phyloP scores from a whole-genome alignment of 64 coral and sea anemone genomes.

The Stichodactyla mertensii region DNA sequence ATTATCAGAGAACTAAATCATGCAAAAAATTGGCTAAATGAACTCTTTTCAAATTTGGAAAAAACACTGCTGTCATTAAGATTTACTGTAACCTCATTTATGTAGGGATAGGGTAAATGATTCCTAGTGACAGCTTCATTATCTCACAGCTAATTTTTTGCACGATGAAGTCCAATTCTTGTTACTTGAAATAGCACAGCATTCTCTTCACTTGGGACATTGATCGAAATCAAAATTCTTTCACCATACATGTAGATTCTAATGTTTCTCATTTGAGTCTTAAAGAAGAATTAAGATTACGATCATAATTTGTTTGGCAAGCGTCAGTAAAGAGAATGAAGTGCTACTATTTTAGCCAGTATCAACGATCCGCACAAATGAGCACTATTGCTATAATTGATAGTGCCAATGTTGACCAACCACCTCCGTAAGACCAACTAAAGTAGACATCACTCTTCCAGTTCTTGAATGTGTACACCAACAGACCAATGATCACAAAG shows the following conservation, averaged over 20 bases:
- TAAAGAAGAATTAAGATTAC: background rate
- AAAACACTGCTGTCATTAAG: background rate
- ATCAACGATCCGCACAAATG: slow-evolving; percentile 94
- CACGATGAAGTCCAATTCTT: background rate
- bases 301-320: background rate
- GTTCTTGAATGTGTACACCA: slow-evolving; percentile 87
- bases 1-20: background rate
- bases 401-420: slow-evolving; percentile 91
- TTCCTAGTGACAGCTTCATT: background rate
- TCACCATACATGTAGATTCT: background rate
- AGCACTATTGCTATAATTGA: slow-evolving; percentile 89
- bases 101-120: too few species aligned
- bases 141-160: background rate
- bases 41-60: background rate
- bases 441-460: slow-evolving; percentile 87
- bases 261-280: background rate
- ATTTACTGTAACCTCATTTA: background rate
- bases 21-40: background rate
- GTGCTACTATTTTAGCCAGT: background rate
- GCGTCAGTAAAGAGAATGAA: background rate
- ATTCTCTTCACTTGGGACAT: background rate
- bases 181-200: background rate
- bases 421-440: slow-evolving; percentile 93
- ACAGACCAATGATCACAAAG: slow-evolving; percentile 75
- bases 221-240: background rate